These are phyloP conservation scores for Parnassius apollo DNA, from an alignment of 2,888 invertebrate species.

Conservation along the genomic window DNA sequence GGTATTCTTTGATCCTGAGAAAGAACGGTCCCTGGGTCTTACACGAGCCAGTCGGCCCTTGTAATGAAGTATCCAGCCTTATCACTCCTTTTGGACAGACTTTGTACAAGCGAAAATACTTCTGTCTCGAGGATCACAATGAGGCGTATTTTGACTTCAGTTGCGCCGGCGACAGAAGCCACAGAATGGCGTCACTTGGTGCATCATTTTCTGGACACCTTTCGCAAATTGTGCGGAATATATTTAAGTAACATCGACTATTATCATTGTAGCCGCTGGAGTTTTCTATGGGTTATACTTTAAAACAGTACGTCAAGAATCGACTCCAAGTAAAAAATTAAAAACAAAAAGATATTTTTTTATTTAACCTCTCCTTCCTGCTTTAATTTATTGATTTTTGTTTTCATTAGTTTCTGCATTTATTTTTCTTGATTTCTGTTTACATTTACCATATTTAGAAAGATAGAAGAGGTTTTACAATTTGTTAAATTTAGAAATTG, in stretches of 20 bases:
- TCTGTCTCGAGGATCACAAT: conserved; percentile 86
- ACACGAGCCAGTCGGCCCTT: conserved; percentile 88
- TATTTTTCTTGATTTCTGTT: too few relatives aligned
- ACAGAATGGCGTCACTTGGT: conserved; percentile 34
- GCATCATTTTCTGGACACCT: conserved; percentile 18
- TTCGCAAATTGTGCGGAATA: conserved; percentile 84
- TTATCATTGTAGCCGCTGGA: conserved; percentile 77
- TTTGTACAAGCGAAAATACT: conserved; percentile 84
- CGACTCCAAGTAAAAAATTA: conserved; percentile 22
- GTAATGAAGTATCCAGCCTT: conserved; percentile 81
- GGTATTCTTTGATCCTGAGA: conserved; percentile 84
- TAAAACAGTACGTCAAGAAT: conserved; percentile 53
- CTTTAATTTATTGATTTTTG: too few relatives aligned
- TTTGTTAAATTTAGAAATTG: too few relatives aligned
- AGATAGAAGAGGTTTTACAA: too few relatives aligned
- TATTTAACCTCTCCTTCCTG: background rate
- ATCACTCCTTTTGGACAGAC: conserved; percentile 86
- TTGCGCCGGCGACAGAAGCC: conserved; percentile 81
- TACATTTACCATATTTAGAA: too few relatives aligned
- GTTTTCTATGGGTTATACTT: conserved; percentile 81
- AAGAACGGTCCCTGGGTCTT: conserved; percentile 84
- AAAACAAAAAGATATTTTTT: conserved; percentile 10
- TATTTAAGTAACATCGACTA: conserved; percentile 79
- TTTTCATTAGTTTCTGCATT: too few relatives aligned
- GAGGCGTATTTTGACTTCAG: conserved; percentile 89